Evolutionary conservation across 2,888 invertebrate species (phyloP), one percentile per base, ranked within the genome.

Genomic region (Zonitis immaculata): DNA sequence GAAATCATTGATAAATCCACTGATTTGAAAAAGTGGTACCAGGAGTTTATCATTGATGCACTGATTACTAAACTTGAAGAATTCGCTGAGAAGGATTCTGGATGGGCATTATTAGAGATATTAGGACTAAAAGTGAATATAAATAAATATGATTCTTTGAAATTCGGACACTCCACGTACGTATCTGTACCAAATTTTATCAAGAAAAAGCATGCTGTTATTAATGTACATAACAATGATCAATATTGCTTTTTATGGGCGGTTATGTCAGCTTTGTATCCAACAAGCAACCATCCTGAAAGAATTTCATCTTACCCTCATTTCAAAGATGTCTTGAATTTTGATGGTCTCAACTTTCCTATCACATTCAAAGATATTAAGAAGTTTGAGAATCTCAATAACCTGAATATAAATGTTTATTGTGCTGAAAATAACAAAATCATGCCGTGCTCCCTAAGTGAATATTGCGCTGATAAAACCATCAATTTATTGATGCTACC

Each of bases 171-270:
- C 14, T 47, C 61, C 14, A 63, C 64, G 14, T 66, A 62, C 48
- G 57, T 68, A 28, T 51, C 61, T 9, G n/a, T 66, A 39, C 64
- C 64, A 0, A 7, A 44, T 11, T 35, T 54, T 42, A 60, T 68
- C 18, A 30, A 51, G 47, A 54, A 32, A 5, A 66, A 58, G 27
- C 46, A 57, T 11, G 62, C 65, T 1, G 55, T 59, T 28, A 52
- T 68, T 14, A 67, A 69, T 54, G 59, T 69, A 0, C 50, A 62
- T 46, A 68, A 66, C 51, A 12, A 61, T 8, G 68, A 67, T 54
- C 12, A 57, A 12, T 45, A 52, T 8, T 66, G 67, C 50, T 68
- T 67, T 54, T 54, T 57, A 1, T 67, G 64, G 64, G 55, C 63
- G 30, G 50, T 67, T 39, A 46, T 60, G 9, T 57, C 62, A 16